Evolutionary conservation across 1,140 invertebrate species (phyloP).

Genomic region (Habropoda laboriosa): DNA sequence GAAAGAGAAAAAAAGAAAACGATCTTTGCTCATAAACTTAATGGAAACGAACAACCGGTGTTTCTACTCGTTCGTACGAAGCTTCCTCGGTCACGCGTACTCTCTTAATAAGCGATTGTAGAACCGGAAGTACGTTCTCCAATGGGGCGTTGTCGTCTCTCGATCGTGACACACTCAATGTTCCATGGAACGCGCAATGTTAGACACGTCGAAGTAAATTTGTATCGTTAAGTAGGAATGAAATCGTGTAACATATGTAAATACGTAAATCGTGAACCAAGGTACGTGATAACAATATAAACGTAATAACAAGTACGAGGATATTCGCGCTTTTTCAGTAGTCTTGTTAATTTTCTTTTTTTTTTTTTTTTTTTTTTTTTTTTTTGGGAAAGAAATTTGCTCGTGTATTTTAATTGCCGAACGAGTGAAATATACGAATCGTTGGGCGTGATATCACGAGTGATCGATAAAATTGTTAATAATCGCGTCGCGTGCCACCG

Average conservation of each 20-base stretch:
- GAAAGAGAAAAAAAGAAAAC: no score
- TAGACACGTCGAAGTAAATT: not conserved
- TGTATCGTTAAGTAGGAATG: conserved; percentile 2
- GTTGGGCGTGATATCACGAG: no score
- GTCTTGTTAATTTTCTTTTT: no score
- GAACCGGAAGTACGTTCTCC: not conserved
- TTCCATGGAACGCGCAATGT: not conserved
- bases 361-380: no score
- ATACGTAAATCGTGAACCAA: conserved; percentile 38
- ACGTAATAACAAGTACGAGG: conserved; percentile 16
- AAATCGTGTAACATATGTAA: conserved; percentile 47
- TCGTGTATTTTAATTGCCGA: not conserved
- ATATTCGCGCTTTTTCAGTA: not conserved
- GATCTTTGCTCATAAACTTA: not conserved
- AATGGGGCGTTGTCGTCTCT: not conserved
- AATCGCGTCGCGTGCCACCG: conserved; percentile 6
- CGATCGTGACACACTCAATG: not conserved
- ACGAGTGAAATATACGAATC: no score
- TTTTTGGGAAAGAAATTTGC: no score
- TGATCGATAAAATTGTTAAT: not conserved
- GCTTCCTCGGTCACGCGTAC: not conserved
- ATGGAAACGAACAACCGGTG: not conserved
- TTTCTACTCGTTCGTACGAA: not conserved
- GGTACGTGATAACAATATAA: conserved; percentile 14
- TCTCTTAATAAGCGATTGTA: not conserved